These are phyloP conservation scores for Pyrgilauda ruficollis DNA, from an alignment of 2,113 vertebrate genomes.

Conservation along the genomic window DNA sequence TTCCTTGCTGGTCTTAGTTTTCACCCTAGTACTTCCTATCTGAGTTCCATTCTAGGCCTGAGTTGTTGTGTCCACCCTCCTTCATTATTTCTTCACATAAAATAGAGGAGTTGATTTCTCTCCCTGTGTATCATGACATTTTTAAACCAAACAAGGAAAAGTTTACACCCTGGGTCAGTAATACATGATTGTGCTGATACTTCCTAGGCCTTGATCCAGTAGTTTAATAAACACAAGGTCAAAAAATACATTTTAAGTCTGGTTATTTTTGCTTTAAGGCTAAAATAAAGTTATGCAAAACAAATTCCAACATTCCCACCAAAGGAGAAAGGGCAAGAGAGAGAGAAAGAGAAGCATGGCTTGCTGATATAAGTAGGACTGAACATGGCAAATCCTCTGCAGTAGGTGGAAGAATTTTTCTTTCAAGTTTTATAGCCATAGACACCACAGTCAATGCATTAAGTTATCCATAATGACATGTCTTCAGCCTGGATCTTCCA, in stretches of 20 bases:
- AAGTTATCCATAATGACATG: neutral
- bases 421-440: neutral
- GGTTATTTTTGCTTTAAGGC: neutral
- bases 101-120: neutral
- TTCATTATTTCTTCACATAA: neutral
- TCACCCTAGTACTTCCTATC: neutral
- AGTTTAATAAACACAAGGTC: neutral
- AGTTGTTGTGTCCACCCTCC: neutral
- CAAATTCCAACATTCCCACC: neutral
- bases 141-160: neutral
- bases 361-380: neutral
- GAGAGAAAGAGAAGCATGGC: neutral
- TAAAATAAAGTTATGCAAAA: neutral
- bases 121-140: neutral
- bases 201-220: neutral
- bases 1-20: neutral
- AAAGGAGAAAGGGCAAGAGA: neutral
- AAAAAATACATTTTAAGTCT: neutral
- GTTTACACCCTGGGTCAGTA: neutral
- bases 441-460: neutral
- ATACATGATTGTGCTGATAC: neutral
- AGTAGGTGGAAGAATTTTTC: neutral
- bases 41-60: neutral
- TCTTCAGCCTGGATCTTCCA: neutral
- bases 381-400: neutral